Evolutionary conservation across 2,797 vertebrate genomes (phyloP), one percentile per base, ranked within the genome.

Genomic region (Meriones psammophilus): DNA sequence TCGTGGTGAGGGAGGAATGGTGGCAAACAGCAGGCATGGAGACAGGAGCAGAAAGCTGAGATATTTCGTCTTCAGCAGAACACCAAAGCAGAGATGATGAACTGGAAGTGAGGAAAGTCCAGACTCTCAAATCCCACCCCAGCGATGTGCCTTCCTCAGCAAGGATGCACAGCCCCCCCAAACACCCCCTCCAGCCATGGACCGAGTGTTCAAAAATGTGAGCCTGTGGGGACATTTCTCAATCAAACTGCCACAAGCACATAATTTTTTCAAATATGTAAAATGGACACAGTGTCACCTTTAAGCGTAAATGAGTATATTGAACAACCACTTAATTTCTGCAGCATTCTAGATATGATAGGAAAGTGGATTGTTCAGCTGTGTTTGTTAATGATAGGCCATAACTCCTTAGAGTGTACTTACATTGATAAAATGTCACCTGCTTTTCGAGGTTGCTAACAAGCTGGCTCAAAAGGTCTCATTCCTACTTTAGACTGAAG

Each of bases 271-370:
- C 36, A 95, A 88, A 83, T 15, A 69, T 79, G 7, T 50, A 62
- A 87, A 71, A 68, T 39, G 1, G 42, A 69, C 46, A 36, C 46
- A 8, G 56, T 1, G 39, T 30, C 86, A 58, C 30, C 74, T 89
- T 96, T 73, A 39, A 95, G 92, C 76, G 50, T 69, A 94, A 96
- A 78, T 46, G 73, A 66, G 39, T 28, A 74, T 28, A 4, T 46
- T 12, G 60, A 64, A 15, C 28, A 42, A 69, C 8, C 22, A 26
- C n/a, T 73, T 26, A 71, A 26, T 6, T 58, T 71, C 39, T 78
- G 7, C 24, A 3, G 36, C 50, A 9, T 46, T 84, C 62, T 36
- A 36, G 50, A 85, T 2, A 15, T 12, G 36, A 62, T 68, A 18
- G 73, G 84, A 26, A 92, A 86, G 39, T 56, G 22, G 28, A 89